These are phyloP conservation scores for Drosophila setifemur DNA, from an alignment of 1,140 invertebrate species.

Conservation along the genomic window DNA sequence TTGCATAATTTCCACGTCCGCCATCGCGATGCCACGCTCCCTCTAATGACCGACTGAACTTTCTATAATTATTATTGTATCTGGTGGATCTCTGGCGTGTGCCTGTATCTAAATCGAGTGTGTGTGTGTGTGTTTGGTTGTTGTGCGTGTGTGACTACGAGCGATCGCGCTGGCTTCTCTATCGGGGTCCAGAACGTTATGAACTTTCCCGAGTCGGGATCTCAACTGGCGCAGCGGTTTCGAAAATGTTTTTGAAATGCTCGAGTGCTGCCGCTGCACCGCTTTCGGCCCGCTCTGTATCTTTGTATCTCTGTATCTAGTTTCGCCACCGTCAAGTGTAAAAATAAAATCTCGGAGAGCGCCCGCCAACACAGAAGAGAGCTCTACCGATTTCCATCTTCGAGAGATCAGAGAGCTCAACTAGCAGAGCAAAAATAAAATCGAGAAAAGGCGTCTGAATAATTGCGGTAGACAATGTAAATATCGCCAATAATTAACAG, in stretches of 20 bases:
- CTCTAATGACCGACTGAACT: constrained; percentile 80
- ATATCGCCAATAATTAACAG: constrained; percentile 58
- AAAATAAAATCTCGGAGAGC: constrained; percentile 72
- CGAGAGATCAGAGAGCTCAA: constrained; percentile 17
- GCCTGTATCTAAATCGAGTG: not conserved
- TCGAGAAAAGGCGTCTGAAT: not conserved
- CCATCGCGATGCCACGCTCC: constrained; percentile 84
- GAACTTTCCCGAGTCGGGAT: constrained; percentile 77
- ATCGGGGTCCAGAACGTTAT: constrained; percentile 49
- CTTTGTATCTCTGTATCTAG: constrained; percentile 64
- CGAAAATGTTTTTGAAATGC: constrained; percentile 70
- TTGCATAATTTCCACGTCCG: constrained; percentile 93
- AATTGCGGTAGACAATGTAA: constrained; percentile 53
- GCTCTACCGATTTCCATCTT: not conserved
- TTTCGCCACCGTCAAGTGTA: constrained; percentile 75
- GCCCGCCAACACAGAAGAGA: constrained; percentile 2
- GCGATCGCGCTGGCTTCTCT: constrained; percentile 11
- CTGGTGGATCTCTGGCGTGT: constrained; percentile 2
- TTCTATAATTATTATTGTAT: constrained; percentile 57
- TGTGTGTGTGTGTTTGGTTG: not conserved
- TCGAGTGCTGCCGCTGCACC: constrained; percentile 24
- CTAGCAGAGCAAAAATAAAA: not conserved
- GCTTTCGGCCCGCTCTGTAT: constrained; percentile 49
- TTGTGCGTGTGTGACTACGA: not conserved
- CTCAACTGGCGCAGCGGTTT: constrained; percentile 71